Conservation (phyloP, 2,113 vertebrate species). For the Anseranas semipalmata region DNA sequence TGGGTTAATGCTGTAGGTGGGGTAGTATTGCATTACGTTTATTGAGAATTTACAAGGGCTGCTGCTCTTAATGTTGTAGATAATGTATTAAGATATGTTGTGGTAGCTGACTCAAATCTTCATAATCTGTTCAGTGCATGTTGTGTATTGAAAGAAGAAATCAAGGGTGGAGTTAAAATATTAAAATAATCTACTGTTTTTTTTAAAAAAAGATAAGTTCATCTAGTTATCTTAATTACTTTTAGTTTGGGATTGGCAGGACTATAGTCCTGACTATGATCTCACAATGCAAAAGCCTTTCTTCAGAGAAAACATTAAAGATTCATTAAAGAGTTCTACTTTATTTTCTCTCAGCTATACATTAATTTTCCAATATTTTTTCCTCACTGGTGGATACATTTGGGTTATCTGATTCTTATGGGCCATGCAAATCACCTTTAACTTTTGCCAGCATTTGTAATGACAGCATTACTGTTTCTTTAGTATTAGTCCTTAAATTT, state of each 20-base stretch:
- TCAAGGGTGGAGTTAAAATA: not conserved
- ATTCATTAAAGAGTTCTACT: not conserved
- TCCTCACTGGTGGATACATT: not conserved
- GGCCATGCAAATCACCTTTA: not conserved
- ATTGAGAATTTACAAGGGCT: not conserved
- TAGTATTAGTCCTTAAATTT: not conserved
- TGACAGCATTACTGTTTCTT: not conserved
- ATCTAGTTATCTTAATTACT: not conserved
- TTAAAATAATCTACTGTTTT: not conserved
- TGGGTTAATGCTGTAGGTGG: not conserved
- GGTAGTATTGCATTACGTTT: not conserved
- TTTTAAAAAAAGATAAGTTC: not conserved
- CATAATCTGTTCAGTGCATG: not conserved
- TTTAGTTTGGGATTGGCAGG: not conserved
- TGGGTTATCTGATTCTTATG: not conserved
- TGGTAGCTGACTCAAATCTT: not conserved
- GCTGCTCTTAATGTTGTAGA: not conserved
- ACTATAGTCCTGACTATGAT: too few relatives aligned
- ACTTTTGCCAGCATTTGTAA: not conserved
- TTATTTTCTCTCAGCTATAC: not conserved
- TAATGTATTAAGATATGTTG: not conserved
- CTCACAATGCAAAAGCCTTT: not conserved
- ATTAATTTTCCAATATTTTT: not conserved
- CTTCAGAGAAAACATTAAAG: not conserved
- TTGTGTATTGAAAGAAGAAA: not conserved